Conservation (phyloP, 2,797 vertebrate genomes). For the Acanthis flammea region DNA sequence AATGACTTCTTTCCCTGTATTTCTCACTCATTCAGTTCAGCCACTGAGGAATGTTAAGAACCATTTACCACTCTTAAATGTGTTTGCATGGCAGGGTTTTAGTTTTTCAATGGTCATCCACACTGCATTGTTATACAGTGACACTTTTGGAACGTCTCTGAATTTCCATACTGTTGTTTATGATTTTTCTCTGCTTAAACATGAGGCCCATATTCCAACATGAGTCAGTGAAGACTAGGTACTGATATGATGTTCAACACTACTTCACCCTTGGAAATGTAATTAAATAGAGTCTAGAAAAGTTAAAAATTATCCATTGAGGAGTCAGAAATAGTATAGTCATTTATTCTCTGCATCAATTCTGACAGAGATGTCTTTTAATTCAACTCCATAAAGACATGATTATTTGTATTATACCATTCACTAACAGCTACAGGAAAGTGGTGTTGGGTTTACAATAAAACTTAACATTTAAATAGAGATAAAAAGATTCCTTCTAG, state of each 20-base stretch:
- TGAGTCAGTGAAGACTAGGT: background rate
- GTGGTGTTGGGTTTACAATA: accelerated
- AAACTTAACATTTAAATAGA: background rate
- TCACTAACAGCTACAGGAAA: background rate
- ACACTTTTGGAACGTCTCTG: background rate
- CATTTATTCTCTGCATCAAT: background rate
- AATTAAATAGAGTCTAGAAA: background rate
- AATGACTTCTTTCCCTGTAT: background rate
- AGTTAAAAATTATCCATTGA: background rate
- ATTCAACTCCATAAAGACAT: background rate
- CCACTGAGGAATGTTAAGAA: background rate
- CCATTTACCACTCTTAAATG: background rate
- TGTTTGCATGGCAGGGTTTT: background rate
- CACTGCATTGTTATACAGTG: background rate
- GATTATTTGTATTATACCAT: background rate
- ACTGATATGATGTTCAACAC: background rate
- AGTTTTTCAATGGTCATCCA: background rate
- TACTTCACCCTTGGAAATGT: background rate
- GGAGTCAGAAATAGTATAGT: background rate
- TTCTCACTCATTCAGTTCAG: background rate
- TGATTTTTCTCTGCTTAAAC: background rate
- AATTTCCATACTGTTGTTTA: background rate
- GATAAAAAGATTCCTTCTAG: background rate
- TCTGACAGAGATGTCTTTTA: background rate
- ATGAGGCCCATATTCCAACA: background rate